These are phyloP conservation scores for Hermatobates lingyangjiaoensis DNA, from an alignment of 1,140 invertebrate species.

Conservation along the genomic window DNA sequence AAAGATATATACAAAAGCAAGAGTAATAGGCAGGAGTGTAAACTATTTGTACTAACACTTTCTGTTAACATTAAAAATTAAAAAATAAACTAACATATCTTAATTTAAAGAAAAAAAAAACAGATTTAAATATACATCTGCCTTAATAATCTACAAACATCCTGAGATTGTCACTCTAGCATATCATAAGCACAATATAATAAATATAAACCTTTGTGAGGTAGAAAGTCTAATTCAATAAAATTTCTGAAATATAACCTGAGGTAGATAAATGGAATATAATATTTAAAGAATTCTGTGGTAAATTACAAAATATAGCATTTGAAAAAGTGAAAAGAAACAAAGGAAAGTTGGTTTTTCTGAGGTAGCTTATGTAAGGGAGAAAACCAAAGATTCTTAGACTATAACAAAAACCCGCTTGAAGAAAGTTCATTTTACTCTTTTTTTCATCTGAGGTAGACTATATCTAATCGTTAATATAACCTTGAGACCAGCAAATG, in stretches of 20 bases:
- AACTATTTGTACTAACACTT: background rate
- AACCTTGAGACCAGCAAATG: background rate
- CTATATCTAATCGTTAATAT: background rate
- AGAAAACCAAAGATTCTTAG: background rate
- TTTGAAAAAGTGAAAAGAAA: background rate
- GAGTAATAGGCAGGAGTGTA: background rate
- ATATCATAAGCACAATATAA: constrained; percentile 8
- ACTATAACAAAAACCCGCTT: constrained; percentile 8
- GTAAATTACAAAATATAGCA: background rate
- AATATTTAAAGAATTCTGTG: background rate
- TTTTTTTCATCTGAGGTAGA: background rate
- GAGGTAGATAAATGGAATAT: constrained; percentile 12
- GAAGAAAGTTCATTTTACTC: constrained; percentile 2
- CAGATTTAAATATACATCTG: background rate
- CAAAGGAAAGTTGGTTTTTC: background rate
- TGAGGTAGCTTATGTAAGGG: constrained; percentile 8
- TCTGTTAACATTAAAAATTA: background rate
- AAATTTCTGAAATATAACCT: constrained; percentile 5
- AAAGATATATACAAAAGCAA: constrained; percentile 2
- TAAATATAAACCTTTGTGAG: constrained; percentile 8
- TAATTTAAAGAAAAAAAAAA: background rate
- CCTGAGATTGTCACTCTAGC: constrained; percentile 13
- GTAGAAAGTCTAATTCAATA: constrained; percentile 5
- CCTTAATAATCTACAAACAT: background rate
- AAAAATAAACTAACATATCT: background rate